These are phyloP conservation scores for Noctua janthe DNA, from an alignment of 2,888 invertebrate species.

Conservation along the genomic window DNA sequence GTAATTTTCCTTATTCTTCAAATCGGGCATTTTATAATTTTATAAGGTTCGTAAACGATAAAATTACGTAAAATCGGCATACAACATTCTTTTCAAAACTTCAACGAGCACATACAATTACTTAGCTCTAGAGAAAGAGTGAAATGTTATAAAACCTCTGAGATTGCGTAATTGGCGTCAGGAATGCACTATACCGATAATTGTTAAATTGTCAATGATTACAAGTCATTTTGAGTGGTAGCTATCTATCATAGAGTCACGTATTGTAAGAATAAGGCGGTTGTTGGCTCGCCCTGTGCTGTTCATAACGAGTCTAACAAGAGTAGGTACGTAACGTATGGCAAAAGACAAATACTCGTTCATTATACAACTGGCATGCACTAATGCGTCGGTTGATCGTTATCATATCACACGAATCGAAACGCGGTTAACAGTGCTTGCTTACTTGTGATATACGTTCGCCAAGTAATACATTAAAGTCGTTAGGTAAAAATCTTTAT, in stretches of 20 bases:
- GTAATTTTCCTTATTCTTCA: constrained; percentile 53
- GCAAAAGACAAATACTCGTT: constrained; percentile 60
- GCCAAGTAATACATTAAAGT: neutral
- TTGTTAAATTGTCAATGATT: constrained; percentile 62
- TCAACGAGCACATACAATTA: constrained; percentile 40
- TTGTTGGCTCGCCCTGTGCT: constrained; percentile 28
- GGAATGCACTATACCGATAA: constrained; percentile 51
- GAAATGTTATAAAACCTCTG: constrained; percentile 42
- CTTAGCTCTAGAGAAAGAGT: constrained; percentile 52
- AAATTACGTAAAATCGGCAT: constrained; percentile 56
- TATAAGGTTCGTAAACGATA: constrained; percentile 37
- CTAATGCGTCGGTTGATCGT: constrained; percentile 67
- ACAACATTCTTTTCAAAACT: constrained; percentile 39
- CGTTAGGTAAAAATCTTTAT: neutral
- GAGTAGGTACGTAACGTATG: constrained; percentile 47
- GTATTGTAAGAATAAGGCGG: constrained; percentile 37
- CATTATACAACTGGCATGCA: constrained; percentile 72
- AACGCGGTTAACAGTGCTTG: constrained; percentile 52
- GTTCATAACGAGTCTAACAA: constrained; percentile 57
- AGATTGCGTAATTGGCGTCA: constrained; percentile 45
- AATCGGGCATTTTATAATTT: constrained; percentile 48
- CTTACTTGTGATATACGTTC: constrained; percentile 1
- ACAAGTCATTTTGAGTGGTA: constrained; percentile 44
- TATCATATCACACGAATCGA: constrained; percentile 69
- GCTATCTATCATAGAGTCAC: constrained; percentile 52